A percentile compares a stretch with the other conserved stretches of the same genome.
Evolutionary conservation across 2,113 vertebrate genomes (phyloP).

Genomic region (Alexandromys fortis): DNA sequence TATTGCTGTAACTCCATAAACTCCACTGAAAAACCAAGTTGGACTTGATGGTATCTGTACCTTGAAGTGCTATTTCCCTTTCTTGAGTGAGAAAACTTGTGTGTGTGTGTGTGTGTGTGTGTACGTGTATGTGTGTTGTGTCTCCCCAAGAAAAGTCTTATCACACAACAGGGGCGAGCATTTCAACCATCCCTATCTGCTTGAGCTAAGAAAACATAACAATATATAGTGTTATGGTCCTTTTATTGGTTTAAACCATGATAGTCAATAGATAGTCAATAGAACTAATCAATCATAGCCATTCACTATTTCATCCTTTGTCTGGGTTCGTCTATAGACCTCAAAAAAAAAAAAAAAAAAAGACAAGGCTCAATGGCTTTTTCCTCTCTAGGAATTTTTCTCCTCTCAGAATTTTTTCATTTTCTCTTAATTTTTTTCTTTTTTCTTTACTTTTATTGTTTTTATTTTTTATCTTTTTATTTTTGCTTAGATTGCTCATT

Average conservation of each 20-base stretch:
- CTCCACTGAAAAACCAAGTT: background rate
- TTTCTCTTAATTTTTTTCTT: background rate
- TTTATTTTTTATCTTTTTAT: too few species aligned
- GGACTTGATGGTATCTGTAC: background rate
- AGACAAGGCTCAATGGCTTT: background rate
- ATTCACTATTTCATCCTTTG: background rate
- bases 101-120: background rate
- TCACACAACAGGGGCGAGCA: background rate
- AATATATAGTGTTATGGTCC: background rate
- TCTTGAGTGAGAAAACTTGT: background rate
- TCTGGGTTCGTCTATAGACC: background rate
- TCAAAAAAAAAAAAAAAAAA: background rate
- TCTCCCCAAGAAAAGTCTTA: background rate
- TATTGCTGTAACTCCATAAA: background rate
- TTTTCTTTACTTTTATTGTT: background rate
- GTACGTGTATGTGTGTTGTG: background rate
- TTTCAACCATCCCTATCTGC: background rate
- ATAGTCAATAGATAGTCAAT: background rate
- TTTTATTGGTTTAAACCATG: background rate
- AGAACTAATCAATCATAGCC: background rate
- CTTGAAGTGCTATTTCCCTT: background rate
- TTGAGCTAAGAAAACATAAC: too few species aligned
- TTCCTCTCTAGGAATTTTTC: background rate
- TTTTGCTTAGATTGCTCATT: background rate
- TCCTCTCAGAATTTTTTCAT: rapidly evolving